phyloP scores from a whole-genome alignment of 37 sponge, comb jelly and placozoan species.

The Spongia lamella region DNA sequence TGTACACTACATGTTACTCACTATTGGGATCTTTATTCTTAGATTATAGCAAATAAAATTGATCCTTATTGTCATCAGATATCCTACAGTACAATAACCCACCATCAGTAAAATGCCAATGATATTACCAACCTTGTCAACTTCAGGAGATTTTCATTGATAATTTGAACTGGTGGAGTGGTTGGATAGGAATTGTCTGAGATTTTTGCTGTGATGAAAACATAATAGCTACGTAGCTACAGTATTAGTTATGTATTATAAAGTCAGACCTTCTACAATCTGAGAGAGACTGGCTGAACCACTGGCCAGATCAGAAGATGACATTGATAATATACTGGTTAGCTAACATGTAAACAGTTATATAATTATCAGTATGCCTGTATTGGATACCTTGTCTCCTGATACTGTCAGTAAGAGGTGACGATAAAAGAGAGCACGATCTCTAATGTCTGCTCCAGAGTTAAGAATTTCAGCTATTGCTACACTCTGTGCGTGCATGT shows the following conservation, averaged over 20 bases:
- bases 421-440: slow-evolving; percentile 64
- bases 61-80: no score
- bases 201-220: slow-evolving; percentile 45
- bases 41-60: no score
- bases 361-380: not conserved
- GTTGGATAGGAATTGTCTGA: slow-evolving; percentile 42
- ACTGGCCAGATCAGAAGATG: slow-evolving; percentile 18
- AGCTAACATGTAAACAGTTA: slow-evolving; percentile 4
- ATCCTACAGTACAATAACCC: no score
- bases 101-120: no score
- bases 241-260: not conserved
- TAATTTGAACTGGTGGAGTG: slow-evolving; percentile 28
- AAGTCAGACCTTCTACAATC: slow-evolving; percentile 65
- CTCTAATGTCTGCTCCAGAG: slow-evolving; percentile 37
- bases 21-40: no score
- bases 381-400: slow-evolving; percentile 65
- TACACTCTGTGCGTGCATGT: no score
- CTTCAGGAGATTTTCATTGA: not conserved
- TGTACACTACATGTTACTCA: no score
- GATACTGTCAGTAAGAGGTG: slow-evolving; percentile 62
- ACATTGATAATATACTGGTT: slow-evolving; percentile 22
- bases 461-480: no score
- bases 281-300: slow-evolving; percentile 41
- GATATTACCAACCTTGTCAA: slow-evolving; percentile 12
- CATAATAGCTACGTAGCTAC: not conserved